These are phyloP conservation scores for Lycocerus yunnanus DNA, from an alignment of 2,888 invertebrate species.

Conservation along the genomic window DNA sequence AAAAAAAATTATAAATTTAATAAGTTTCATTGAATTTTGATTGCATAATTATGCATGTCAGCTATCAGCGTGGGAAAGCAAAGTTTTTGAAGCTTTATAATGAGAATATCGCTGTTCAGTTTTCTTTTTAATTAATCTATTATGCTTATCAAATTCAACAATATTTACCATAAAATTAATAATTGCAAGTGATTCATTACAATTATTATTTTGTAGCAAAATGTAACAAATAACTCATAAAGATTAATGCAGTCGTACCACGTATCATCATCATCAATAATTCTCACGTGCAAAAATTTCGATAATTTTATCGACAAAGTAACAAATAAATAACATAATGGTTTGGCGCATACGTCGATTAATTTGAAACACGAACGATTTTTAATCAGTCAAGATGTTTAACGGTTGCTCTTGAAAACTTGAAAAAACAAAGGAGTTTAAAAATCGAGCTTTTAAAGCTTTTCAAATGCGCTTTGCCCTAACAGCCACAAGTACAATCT, in stretches of 20 bases:
- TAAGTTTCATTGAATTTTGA: background rate
- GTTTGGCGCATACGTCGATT: background rate
- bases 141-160: background rate
- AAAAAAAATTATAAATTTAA: background rate
- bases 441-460: constrained; percentile 17
- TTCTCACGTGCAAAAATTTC: background rate
- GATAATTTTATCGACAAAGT: background rate
- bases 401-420: constrained; percentile 23
- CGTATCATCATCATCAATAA: background rate
- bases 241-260: background rate
- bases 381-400: constrained; percentile 22
- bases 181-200: background rate
- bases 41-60: background rate
- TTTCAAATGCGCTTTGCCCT: constrained; percentile 20
- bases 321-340: background rate
- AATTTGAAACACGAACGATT: background rate
- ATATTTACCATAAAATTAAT: background rate
- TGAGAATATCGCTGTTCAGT: background rate
- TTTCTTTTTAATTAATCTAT: background rate
- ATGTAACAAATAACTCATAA: background rate
- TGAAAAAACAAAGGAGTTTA: constrained; percentile 23
- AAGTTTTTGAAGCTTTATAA: background rate
- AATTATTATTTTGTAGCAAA: background rate
- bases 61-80: background rate
- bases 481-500: constrained; percentile 14